phyloP scores from a whole-genome alignment of 2,113 vertebrate genomes.

The Colossoma macropomum region DNA sequence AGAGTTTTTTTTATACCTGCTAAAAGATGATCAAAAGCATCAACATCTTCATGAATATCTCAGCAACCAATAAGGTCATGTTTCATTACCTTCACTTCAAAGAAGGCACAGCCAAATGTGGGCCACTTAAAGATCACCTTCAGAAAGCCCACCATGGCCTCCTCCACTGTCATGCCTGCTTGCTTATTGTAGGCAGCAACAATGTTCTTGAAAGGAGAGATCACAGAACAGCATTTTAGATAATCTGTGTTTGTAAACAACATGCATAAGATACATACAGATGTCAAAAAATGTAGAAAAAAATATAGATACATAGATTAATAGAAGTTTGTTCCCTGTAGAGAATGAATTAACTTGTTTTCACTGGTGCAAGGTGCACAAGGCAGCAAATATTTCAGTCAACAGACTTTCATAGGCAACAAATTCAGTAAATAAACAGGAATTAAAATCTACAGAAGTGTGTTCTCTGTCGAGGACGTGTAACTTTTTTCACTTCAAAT shows the following conservation, averaged over 20 bases:
- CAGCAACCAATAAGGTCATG: not conserved
- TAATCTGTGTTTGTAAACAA: not conserved
- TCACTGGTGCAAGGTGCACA: too few species aligned
- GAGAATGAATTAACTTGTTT: too few species aligned
- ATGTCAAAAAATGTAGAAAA: too few species aligned
- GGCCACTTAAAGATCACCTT: slow-evolving; percentile 87
- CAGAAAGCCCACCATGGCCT: slow-evolving; percentile 88
- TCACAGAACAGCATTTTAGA: slow-evolving; percentile 5
- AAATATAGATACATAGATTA: too few species aligned
- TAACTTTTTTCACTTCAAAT: too few species aligned
- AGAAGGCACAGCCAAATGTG: slow-evolving; percentile 97
- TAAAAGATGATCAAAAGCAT: not conserved
- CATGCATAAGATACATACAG: not conserved
- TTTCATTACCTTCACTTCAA: slow-evolving; percentile 90
- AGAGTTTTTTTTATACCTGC: not conserved
- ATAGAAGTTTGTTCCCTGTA: too few species aligned
- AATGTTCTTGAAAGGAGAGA: slow-evolving; percentile 68
- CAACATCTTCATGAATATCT: not conserved
- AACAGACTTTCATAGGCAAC: too few species aligned
- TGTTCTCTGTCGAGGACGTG: too few species aligned
- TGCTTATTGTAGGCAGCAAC: slow-evolving; percentile 80
- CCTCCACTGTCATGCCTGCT: slow-evolving; percentile 78
- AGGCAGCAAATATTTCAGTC: too few species aligned
- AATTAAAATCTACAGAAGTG: too few species aligned
- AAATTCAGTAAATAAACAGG: too few species aligned